Evolutionary conservation across 2,797 vertebrate genomes (phyloP).

Genomic region (Sphaeramia orbicularis): DNA sequence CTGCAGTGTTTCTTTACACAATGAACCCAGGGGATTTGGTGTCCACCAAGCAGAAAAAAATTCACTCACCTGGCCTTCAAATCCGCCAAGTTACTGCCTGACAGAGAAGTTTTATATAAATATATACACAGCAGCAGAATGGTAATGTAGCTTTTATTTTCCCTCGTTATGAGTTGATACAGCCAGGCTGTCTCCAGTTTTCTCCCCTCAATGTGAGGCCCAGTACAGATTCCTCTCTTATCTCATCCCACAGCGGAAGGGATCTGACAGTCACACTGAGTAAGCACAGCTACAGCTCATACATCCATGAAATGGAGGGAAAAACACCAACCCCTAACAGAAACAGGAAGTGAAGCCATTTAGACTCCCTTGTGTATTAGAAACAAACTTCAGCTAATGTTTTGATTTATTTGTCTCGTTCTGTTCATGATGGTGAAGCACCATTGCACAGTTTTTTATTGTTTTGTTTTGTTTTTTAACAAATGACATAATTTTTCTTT

Average conservation of each 20-base stretch:
- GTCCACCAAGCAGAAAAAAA: conserved; percentile 25
- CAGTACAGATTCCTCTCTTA: conserved; percentile 51
- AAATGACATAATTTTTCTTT: background rate
- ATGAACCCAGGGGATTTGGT: conserved; percentile 44
- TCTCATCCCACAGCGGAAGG: conserved; percentile 48
- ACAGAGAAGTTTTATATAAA: conserved; percentile 1
- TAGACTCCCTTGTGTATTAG: conserved; percentile 8
- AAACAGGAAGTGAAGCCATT: conserved; percentile 52
- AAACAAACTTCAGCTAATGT: conserved; percentile 31
- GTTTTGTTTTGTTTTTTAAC: background rate
- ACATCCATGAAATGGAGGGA: conserved; percentile 32
- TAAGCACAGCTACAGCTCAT: conserved; percentile 30
- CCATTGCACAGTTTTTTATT: conserved; percentile 1
- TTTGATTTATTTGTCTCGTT: conserved; percentile 12
- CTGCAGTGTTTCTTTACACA: conserved; percentile 67
- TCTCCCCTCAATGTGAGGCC: conserved; percentile 15
- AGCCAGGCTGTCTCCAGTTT: conserved; percentile 16
- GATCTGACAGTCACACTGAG: conserved; percentile 38
- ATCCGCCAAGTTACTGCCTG: conserved; percentile 7
- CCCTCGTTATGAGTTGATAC: conserved; percentile 25
- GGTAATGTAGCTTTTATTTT: conserved; percentile 18
- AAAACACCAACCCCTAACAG: conserved; percentile 23
- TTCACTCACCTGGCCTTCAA: background rate
- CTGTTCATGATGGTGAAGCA: background rate
- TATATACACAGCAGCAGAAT: conserved; percentile 4